Conservation (phyloP, 2,888 invertebrate genomes). For the Harpagoxenus sublaevis region DNA sequence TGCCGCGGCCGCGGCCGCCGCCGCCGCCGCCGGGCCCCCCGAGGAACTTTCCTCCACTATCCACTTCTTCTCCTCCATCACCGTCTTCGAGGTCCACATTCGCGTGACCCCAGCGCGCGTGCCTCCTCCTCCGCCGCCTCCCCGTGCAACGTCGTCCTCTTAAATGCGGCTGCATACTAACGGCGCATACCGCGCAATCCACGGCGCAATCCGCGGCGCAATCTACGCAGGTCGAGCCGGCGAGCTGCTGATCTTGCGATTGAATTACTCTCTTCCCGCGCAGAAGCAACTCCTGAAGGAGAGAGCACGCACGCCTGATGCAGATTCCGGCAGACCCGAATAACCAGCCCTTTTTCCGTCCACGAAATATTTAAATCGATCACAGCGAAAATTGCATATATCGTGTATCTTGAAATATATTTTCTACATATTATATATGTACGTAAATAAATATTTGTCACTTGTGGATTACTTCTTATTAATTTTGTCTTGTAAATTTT, state of each 20-base stretch:
- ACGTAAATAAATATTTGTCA: not conserved
- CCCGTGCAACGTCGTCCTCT: constrained; percentile 51
- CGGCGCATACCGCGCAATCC: constrained; percentile 44
- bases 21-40: constrained; percentile 51
- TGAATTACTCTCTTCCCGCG: constrained; percentile 20
- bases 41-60: constrained; percentile 65
- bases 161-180: constrained; percentile 44
- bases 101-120: constrained; percentile 72
- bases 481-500: not conserved
- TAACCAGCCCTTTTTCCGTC: not conserved
- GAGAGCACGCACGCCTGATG: not conserved
- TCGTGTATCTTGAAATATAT: not conserved
- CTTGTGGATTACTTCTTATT: not conserved
- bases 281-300: constrained; percentile 9
- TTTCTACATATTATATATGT: not conserved
- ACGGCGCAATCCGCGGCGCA: not conserved
- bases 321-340: not conserved
- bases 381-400: not conserved
- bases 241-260: constrained; percentile 20
- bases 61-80: constrained; percentile 24
- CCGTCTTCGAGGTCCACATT: constrained; percentile 65
- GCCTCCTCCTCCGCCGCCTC: constrained; percentile 62
- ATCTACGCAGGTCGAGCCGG: constrained; percentile 27
- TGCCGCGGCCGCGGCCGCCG: too few species aligned
- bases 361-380: not conserved